Evolutionary conservation across 2,888 invertebrate species (phyloP).

Genomic region (Polydrusus pterygomalis): DNA sequence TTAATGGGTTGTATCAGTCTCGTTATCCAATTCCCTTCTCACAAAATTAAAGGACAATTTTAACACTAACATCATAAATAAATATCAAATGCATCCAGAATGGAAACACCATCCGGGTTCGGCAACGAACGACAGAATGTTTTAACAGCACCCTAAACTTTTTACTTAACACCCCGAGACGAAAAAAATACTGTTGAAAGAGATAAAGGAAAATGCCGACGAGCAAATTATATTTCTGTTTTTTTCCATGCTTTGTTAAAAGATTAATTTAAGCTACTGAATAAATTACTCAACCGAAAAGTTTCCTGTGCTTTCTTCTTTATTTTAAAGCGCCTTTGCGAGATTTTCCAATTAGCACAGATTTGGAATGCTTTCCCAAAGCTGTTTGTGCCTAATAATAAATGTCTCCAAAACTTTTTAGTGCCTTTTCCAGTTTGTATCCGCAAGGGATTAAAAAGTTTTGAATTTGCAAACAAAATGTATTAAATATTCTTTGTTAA

Average conservation of each 20-base stretch:
- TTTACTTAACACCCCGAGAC: slow-evolving; percentile 2
- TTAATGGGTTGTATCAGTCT: too few species aligned
- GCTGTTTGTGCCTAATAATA: slow-evolving; percentile 25
- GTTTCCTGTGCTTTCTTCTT: slow-evolving; percentile 19
- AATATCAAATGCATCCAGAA: too few species aligned
- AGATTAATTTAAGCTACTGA: slow-evolving; percentile 20
- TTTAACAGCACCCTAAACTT: slow-evolving; percentile 2
- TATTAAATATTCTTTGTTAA: neutral
- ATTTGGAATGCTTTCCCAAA: slow-evolving; percentile 19
- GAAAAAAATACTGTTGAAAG: neutral
- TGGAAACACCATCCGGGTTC: too few species aligned
- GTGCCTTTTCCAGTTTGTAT: slow-evolving; percentile 16
- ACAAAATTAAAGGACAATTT: too few species aligned
- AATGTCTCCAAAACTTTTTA: slow-evolving; percentile 17
- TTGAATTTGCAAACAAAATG: slow-evolving; percentile 2
- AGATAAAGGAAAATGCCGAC: slow-evolving; percentile 12
- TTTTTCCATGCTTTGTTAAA: slow-evolving; percentile 18
- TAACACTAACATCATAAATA: too few species aligned
- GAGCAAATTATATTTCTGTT: slow-evolving; percentile 23
- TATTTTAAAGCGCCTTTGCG: slow-evolving; percentile 22
- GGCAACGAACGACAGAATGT: neutral
- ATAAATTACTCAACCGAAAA: slow-evolving; percentile 22
- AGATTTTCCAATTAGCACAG: slow-evolving; percentile 29
- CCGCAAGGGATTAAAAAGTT: slow-evolving; percentile 18
- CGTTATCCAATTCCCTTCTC: too few species aligned